Conservation (phyloP, 2,888 invertebrate genomes). For the Peribatodes rhomboidaria region DNA sequence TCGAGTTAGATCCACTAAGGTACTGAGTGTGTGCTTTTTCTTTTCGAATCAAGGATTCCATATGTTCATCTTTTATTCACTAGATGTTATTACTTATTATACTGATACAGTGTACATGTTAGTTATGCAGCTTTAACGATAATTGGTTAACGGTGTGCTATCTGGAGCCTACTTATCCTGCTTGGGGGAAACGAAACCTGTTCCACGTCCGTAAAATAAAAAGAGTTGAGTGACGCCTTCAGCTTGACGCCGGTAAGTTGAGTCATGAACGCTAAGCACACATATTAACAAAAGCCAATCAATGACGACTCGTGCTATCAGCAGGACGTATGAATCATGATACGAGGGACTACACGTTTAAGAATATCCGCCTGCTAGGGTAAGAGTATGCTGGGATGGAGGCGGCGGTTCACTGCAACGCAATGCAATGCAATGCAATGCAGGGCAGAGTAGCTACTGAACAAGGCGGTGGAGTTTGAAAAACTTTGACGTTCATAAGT, state of each 20-base stretch:
- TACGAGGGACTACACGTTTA: neutral
- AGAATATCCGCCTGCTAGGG: conserved; percentile 10
- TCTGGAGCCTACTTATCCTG: conserved; percentile 27
- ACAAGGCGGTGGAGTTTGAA: too few relatives aligned
- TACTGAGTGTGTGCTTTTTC: conserved; percentile 24
- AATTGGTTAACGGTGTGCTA: conserved; percentile 40
- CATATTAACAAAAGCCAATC: conserved; percentile 61
- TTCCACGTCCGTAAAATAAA: conserved; percentile 42
- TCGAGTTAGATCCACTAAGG: conserved; percentile 37
- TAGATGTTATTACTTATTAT: conserved; percentile 28
- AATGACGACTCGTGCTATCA: conserved; percentile 63
- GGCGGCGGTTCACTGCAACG: too few relatives aligned
- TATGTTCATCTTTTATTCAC: conserved; percentile 37
- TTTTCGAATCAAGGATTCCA: conserved; percentile 29
- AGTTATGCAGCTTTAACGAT: conserved; percentile 29
- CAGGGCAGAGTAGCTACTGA: too few relatives aligned
- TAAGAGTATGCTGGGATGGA: too few relatives aligned
- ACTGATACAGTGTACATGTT: conserved; percentile 8
- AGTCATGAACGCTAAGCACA: conserved; percentile 58
- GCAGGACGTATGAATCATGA: conserved; percentile 67
- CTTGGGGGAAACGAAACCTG: conserved; percentile 45
- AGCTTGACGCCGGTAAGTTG: conserved; percentile 60
- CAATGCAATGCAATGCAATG: too few relatives aligned
- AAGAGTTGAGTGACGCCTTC: conserved; percentile 43
- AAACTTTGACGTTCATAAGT: too few relatives aligned